A percentile compares a stretch with the other conserved stretches of the same genome.
These are phyloP conservation scores for Heteromyza rotundicornis DNA, from an alignment of 2,888 invertebrate species.

Conservation along the genomic window DNA sequence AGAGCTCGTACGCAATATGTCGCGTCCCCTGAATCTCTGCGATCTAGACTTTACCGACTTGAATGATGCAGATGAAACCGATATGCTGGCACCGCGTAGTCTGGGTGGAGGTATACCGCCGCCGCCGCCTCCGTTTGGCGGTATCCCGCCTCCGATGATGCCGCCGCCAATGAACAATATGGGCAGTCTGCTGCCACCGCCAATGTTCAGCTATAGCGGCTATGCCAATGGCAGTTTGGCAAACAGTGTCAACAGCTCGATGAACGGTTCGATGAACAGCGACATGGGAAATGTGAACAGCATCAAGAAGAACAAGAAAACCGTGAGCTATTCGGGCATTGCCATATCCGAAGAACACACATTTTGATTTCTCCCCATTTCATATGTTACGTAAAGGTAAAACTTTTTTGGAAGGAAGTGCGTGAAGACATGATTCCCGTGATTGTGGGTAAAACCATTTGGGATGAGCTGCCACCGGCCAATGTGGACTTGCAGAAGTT, in stretches of 20 bases:
- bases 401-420: slow-evolving; percentile 97
- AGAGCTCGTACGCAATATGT: slow-evolving; percentile 78
- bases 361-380: not conserved
- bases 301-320: slow-evolving; percentile 89
- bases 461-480: slow-evolving; percentile 88
- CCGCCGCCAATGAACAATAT: slow-evolving; percentile 64
- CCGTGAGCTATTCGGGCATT: slow-evolving; percentile 65
- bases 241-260: slow-evolving; percentile 55
- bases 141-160: slow-evolving; percentile 65
- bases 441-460: slow-evolving; percentile 77
- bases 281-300: slow-evolving; percentile 57
- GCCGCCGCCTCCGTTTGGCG: slow-evolving; percentile 77
- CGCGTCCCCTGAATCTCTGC: slow-evolving; percentile 81
- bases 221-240: slow-evolving; percentile 50
- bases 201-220: slow-evolving; percentile 62
- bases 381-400: slow-evolving; percentile 60
- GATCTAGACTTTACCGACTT: slow-evolving; percentile 97
- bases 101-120: slow-evolving; percentile 75
- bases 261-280: slow-evolving; percentile 57
- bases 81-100: slow-evolving; percentile 73
- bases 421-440: slow-evolving; percentile 70
- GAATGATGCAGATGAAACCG: slow-evolving; percentile 85
- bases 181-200: slow-evolving; percentile 63
- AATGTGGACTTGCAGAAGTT: slow-evolving; percentile 89
- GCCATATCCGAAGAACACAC: not conserved